Percentiles rank a stretch among this genome's conserved stretches.
Conservation (phyloP, 2,113 vertebrate genomes). For the Pelodiscus sinensis region DNA sequence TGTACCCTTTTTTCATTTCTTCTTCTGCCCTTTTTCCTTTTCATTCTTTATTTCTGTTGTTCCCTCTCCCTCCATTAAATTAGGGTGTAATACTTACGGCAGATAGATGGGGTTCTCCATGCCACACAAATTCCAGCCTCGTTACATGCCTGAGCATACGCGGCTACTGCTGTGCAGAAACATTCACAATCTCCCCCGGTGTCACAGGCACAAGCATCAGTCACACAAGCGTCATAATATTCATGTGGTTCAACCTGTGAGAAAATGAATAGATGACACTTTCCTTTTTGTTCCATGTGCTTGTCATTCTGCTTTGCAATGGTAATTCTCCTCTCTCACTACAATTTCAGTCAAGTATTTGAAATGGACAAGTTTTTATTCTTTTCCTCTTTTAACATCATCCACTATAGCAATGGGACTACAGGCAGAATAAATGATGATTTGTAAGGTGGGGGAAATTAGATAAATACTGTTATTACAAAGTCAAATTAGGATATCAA, state of each 20-base stretch:
- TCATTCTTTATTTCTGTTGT: neutral
- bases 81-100: constrained; percentile 84
- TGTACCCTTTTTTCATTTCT: neutral
- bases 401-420: neutral
- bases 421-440: neutral
- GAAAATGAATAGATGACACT: neutral
- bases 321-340: neutral
- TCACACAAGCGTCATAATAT: constrained; percentile 91
- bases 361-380: neutral
- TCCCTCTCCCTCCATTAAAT: neutral
- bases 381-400: neutral
- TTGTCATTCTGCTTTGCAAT: neutral
- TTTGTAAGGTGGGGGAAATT: neutral
- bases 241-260: constrained; percentile 89
- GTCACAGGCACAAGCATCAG: constrained; percentile 93
- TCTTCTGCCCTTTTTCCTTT: neutral
- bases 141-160: constrained; percentile 90
- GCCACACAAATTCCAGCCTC: constrained; percentile 84
- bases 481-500: neutral
- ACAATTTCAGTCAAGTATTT: constrained; percentile 4
- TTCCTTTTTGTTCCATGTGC: neutral
- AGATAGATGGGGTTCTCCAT: constrained; percentile 91
- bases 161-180: constrained; percentile 92
- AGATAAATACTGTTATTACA: neutral
- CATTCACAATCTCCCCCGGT: constrained; percentile 95